Base-by-base conservation (phyloP, 2,888 invertebrate genomes). In the Podotricha telesiphe region DNA sequence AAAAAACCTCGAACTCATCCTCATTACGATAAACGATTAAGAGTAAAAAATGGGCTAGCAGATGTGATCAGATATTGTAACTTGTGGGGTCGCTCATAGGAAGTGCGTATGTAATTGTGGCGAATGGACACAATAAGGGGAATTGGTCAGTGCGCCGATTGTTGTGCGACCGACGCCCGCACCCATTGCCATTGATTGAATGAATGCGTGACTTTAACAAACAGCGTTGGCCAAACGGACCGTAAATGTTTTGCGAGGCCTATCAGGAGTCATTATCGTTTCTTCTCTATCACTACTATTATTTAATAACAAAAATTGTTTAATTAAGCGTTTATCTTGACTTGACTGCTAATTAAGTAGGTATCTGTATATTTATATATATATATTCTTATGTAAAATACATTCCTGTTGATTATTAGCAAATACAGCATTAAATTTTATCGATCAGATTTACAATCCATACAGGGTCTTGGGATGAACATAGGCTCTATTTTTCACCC, bases 151-250 rank as follows among this genome's bases (percentile, higher is more conserved):
- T 86, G 82, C 85, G 83, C 78, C 87, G 86, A 93, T 91, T 91
- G 90, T 93, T 90, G 89, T 91, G 91, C 90, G 91, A 90, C 87
- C 87, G 83, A 86, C 88, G 89, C 89, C 89, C 90, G 89, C 90
- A 84, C 91, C 90, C 89, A 90, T 85, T 76, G 84, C 86, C 87
- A 77, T 77, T 92, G 89, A 92, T 91, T 91, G 89, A 87, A 86
- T 89, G 88, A 87, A 85, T 85, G 86, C 85, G 82, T 83, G 82
- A 88, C 88, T 88, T 87, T 83, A 89, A 90, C 89, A 87, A 87
- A 86, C 85, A 86, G 83, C 79, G 77, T 76, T 77, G 74, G 79
- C 78, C 84, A 86, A 86, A 84, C 88, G 82, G 78, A 79, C 83
- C 86, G 83, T 87, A 83, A 88, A 88, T 76, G 75, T 76, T 80